These are phyloP conservation scores for Drosophila repletoides DNA, from an alignment of 1,140 invertebrate genomes.

Conservation along the genomic window DNA sequence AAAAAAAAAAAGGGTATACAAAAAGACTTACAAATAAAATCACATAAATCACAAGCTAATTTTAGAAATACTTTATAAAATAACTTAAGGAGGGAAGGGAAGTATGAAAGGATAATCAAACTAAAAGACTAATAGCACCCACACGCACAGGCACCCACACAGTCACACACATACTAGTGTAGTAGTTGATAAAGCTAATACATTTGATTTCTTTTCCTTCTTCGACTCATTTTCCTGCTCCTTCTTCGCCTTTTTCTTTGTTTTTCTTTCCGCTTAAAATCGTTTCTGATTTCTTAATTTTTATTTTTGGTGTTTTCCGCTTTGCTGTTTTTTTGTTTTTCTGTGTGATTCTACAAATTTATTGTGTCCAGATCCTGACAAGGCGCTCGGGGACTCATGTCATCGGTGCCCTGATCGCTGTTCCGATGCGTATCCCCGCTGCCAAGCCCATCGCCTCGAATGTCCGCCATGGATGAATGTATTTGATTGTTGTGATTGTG, in stretches of 20 bases:
- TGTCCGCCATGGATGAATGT: conserved; percentile 73
- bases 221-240: too few relatives aligned
- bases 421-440: conserved; percentile 19
- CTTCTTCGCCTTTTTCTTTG: too few relatives aligned
- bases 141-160: not conserved
- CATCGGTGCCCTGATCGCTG: conserved; percentile 52
- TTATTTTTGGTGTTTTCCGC: conserved; percentile 64
- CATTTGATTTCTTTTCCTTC: conserved; percentile 11
- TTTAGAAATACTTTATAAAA: conserved; percentile 19
- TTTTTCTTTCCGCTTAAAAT: conserved; percentile 36
- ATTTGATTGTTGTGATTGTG: conserved; percentile 65
- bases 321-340: conserved; percentile 10
- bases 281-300: conserved; percentile 1
- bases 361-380: conserved; percentile 87
- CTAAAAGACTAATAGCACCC: not conserved
- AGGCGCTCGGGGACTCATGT: conserved; percentile 83
- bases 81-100: not conserved
- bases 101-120: not conserved
- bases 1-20: not conserved
- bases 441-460: conserved; percentile 38
- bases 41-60: conserved; percentile 29
- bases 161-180: conserved; percentile 1
- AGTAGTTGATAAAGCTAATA: conserved; percentile 35
- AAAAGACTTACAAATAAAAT: not conserved
- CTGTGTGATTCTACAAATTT: conserved; percentile 83